phyloP scores from a whole-genome alignment of 2,113 vertebrate species.

The Pipa parva region DNA sequence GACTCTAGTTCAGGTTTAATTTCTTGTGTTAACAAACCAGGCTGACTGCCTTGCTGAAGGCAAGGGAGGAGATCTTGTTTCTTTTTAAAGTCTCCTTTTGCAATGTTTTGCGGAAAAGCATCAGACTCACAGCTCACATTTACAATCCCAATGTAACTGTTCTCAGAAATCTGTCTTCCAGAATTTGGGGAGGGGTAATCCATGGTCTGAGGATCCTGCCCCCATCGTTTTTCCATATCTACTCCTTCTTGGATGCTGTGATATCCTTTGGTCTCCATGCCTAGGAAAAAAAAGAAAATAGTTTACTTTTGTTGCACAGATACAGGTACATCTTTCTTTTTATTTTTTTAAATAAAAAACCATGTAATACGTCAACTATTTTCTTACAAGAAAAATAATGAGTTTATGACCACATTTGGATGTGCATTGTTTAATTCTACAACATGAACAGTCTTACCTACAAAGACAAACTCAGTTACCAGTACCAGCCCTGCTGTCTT shows the following conservation, averaged over 20 bases:
- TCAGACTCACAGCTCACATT: constrained; percentile 73
- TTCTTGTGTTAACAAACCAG: constrained; percentile 74
- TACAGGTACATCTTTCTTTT: too few species aligned
- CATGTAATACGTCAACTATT: too few species aligned
- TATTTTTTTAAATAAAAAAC: too few species aligned
- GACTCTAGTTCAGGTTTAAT: constrained; percentile 85
- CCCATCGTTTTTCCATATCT: constrained; percentile 87
- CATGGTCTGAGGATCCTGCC: constrained; percentile 74
- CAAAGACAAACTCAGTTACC: too few species aligned
- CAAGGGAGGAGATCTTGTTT: constrained; percentile 74
- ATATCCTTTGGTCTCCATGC: constrained; percentile 97
- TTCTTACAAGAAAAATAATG: too few species aligned
- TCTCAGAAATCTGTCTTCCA: constrained; percentile 65
- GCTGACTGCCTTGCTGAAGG: constrained; percentile 70
- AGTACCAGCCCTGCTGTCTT: too few species aligned
- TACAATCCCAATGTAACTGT: constrained; percentile 84
- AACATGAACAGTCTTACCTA: too few species aligned
- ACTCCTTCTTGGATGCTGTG: constrained; percentile 85
- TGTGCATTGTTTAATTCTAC: too few species aligned
- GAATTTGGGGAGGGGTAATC: constrained; percentile 70
- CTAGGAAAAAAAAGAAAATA: constrained; percentile 58
- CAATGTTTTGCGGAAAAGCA: constrained; percentile 59
- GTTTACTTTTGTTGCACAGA: neutral
- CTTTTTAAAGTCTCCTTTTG: constrained; percentile 78
- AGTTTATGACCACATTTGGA: too few species aligned